Evolutionary conservation across 2,888 invertebrate species (phyloP), one percentile per base, ranked within the genome.

Genomic region (Pharmacophagus antenor): DNA sequence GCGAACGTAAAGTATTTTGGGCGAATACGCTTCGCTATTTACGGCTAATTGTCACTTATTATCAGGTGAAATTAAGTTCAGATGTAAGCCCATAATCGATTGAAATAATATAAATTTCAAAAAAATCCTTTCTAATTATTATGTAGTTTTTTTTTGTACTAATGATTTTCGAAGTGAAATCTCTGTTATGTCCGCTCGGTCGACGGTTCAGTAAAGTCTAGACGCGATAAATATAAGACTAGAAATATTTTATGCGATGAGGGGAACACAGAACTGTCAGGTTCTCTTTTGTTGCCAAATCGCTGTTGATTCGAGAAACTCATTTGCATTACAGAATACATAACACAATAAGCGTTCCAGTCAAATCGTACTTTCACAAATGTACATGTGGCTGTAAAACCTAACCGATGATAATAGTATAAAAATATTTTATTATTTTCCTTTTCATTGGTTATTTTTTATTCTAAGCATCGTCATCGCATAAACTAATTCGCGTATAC

Each of bases 261-360:
- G 27, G 56, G 27, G 46, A 60, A 46, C 46, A 51, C 50, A 37
- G 41, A 37, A 23, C 55, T 60, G 55, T 56, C 51, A 56, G 37
- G 46, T 49, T 21, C 41, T 56, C 27, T 60, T 60, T 56, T 56
- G 60, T 56, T 60, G 60, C 60, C 60, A 60, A 56, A 51, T 59
- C 44, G 55, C 27, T 31, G 23, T 17, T 37, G 50, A 56, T 60
- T 20, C 44, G 27, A 60, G 50, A 49, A 50, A 23, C 23, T 60
- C 44, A 50, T 60, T 60, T 60, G 49, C 50, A 46, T 60, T 31
- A 12, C 18, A 50, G 23, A 49, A 50, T 22, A 46, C 4, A 53
- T 48, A 48, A 46, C 42, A 51, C 52, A 58, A 58, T 52, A 31
- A 58, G 31, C n/a, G n/a, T 37, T 58, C 47, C 31, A 47, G 21